Evolutionary conservation across 2,113 vertebrate species (phyloP).

Genomic region (Paedocypris sp.): DNA sequence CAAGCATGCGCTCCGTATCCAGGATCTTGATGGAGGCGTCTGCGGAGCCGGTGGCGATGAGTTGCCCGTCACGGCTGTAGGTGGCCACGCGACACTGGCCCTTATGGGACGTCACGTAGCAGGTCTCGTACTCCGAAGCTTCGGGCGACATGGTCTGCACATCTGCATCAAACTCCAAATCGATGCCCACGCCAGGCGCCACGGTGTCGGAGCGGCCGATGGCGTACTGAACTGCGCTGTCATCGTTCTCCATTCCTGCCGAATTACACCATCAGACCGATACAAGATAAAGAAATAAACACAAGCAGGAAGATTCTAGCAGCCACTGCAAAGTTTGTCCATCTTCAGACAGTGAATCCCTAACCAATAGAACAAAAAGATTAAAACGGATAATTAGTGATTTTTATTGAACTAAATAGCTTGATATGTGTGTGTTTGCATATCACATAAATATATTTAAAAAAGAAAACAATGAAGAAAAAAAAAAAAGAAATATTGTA

Average conservation of each 20-base stretch:
- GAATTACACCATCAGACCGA: no score
- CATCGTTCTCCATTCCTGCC: conserved; percentile 94
- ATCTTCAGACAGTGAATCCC: no score
- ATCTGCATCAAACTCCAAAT: conserved; percentile 92
- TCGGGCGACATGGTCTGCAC: conserved; percentile 97
- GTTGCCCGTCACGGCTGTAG: conserved; percentile 87
- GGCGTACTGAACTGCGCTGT: conserved; percentile 90
- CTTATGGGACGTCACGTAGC: conserved; percentile 96
- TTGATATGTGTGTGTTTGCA: no score
- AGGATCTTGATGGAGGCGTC: conserved; percentile 97
- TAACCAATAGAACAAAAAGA: no score
- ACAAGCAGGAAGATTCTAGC: no score
- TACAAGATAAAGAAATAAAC: no score
- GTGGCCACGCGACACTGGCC: conserved; percentile 90
- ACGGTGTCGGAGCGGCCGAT: conserved; percentile 92
- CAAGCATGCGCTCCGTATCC: conserved; percentile 95
- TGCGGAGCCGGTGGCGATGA: conserved; percentile 92
- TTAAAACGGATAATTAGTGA: no score
- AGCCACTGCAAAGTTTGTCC: no score
- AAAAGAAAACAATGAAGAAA: no score
- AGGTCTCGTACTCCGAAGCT: conserved; percentile 93
- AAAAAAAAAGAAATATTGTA: no score
- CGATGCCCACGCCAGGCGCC: conserved; percentile 89
- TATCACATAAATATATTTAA: no score
- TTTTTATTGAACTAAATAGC: no score